Percentiles rank a stretch among this genome's conserved stretches.
Conservation (phyloP, 2,888 invertebrate genomes). For the Pegoplata infirma region DNA sequence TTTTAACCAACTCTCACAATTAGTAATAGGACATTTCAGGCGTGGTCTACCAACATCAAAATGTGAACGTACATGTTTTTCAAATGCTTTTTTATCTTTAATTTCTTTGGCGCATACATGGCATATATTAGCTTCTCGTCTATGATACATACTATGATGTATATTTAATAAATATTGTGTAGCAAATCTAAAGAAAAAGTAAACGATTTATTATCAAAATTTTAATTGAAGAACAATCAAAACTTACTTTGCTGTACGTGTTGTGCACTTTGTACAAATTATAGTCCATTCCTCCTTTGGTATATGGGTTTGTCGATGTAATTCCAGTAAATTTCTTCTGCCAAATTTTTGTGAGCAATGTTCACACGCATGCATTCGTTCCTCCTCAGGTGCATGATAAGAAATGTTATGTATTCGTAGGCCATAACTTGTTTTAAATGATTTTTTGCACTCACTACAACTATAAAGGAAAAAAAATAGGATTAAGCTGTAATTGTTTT, state of each 20-base stretch:
- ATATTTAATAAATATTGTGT: conserved; percentile 71
- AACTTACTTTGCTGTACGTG: conserved; percentile 41
- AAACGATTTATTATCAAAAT: not conserved
- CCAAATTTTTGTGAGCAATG: conserved; percentile 75
- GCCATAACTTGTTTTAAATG: conserved; percentile 74
- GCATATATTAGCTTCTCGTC: conserved; percentile 74
- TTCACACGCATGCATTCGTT: conserved; percentile 75
- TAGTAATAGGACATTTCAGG: conserved; percentile 74
- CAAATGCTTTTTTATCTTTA: conserved; percentile 74
- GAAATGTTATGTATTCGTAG: conserved; percentile 75
- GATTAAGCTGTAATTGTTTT: too few species aligned
- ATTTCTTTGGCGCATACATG: conserved; percentile 77
- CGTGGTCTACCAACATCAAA: conserved; percentile 73
- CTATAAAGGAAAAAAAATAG: too few species aligned
- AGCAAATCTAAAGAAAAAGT: conserved; percentile 69
- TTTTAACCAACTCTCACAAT: conserved; percentile 76
- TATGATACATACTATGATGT: conserved; percentile 71
- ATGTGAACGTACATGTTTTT: conserved; percentile 74
- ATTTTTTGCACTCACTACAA: conserved; percentile 74
- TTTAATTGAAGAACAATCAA: not conserved
- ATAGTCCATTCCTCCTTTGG: conserved; percentile 71
- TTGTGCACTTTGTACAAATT: conserved; percentile 71
- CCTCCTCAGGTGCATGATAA: conserved; percentile 74
- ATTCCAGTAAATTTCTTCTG: conserved; percentile 72
- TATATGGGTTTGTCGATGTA: conserved; percentile 74